Base-by-base conservation (phyloP, 2,797 vertebrate species). In the Columba guinea region DNA sequence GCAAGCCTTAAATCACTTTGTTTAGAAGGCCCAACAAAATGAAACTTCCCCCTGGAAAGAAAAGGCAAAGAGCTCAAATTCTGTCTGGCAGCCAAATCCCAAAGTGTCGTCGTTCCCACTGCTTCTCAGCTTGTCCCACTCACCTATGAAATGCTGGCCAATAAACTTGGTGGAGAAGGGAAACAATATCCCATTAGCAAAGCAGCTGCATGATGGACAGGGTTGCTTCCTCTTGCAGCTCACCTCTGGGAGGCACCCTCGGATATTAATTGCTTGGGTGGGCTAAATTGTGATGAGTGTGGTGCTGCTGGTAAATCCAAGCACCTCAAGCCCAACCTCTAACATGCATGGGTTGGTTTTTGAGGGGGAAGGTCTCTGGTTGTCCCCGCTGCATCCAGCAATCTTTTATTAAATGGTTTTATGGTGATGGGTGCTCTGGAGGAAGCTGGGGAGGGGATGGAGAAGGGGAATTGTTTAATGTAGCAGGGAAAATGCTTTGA, bases 191-290 rank as follows among this genome's bases (percentile, higher is more conserved):
- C 37, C 0, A 5, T 13, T 17, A 59, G 49, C 51, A 34, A 27
- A 76, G 62, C 81, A 79, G 74, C 91, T 87, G 65, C 27, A 1
- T 0, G 2, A 0, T 64, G 49, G 56, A 4, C 59, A 28, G 70
- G 69, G 70, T 52, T 0, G 3, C 30, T 80, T 76, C 35, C 68
- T 93, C 35, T 76, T 49, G 62, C 19, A 5, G 65, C 69, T 89
- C 84, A 69, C 95, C 95, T 96, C 93, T 93, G 95, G 96, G 92
- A 97, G 95, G 94, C 94, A 95, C 87, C 86, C 84, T 95, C 2
- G 90, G 87, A 68, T 93, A 64, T 84, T 81, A 19, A 79, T 91
- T 90, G 77, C 49, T 85, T 2, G 3, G 81, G 89, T 92, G 84
- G 90, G 92, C 86, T 95, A 15, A 32, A 17, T 39, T 44, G 74